Base-by-base conservation (phyloP, 2,113 vertebrate genomes). In the Hemicordylus capensis region DNA sequence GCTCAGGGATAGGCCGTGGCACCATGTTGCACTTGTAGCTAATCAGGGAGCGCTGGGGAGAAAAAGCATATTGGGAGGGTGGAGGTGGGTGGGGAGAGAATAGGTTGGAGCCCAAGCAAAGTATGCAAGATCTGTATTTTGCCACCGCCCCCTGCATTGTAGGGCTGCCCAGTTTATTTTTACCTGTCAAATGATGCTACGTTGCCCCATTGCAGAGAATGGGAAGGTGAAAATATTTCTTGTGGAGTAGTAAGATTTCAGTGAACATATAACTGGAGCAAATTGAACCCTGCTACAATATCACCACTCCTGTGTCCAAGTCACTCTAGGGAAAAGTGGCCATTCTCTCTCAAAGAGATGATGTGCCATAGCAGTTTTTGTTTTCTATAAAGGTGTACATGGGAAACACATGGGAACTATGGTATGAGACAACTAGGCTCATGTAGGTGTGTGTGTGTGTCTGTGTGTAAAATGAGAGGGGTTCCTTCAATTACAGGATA, bases 11-110 rank as follows among this genome's bases (percentile, higher is more conserved):
- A 0, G 98, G 98, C 77, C 98, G 97, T 95, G 99, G 96, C 85
- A 98, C 98, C 98, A 99, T 98, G 91, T 98, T 98, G 90, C 98
- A 99, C 93, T 99, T 99, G 93, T 99, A 99, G 95, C 97, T 98
- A 95, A 99, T 98, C 82, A 99, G 96, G 0, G 98, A 99, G 78
- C 98, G 97, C 99, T 99, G 92, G 75, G 54, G 0, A 79, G 0
- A 28, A 76, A 63, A 91, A 61, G 54, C 20, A 20, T 61, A 72
- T 20, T 17, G 17, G 89, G 34, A 1, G 58, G 46, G 54, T n/a
- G n/a, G n/a, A n/a, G n/a, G n/a, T n/a, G n/a, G n/a, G n/a, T n/a
- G n/a, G n/a, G n/a, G n/a, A n/a, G 26, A 39, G 22, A 42, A 37
- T 66, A 3, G 17, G 28, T 39, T 64, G 76, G 56, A 31, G 67